Base-by-base conservation (phyloP, 2,113 vertebrate species). In the Pao palembangensis region DNA sequence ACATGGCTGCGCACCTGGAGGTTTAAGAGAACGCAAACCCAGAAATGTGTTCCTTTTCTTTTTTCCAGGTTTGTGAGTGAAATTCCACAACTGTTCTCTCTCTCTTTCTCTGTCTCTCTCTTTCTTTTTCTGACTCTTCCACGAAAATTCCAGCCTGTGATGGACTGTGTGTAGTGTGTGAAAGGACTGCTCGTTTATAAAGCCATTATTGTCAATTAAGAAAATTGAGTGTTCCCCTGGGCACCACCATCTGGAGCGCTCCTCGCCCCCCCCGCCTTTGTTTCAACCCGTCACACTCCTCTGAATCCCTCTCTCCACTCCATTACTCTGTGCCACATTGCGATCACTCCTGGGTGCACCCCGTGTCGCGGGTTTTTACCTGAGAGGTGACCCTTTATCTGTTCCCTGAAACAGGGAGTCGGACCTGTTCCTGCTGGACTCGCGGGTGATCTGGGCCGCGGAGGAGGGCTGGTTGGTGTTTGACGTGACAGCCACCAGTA, bases 381-480 rank as follows among this genome's bases (percentile, higher is more conserved):
- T 6, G 11, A 28, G 17, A 51, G 52, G 68, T 64, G 25, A 65
- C 55, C 61, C 31, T 58, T 60, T 28, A 43, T 41, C 38, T 50
- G 5, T 59, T 55, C 8, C 55, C 42, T 65, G 14, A 13, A 17
- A 8, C 82, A 99, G 96, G 82, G 95, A 96, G 77, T 95, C 95
- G 0, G 95, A 98, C 73, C 85, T 99, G 71, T 95, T 95, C 75
- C 91, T 95, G 71, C 91, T 99, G 0, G 95, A 99, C 87, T 94
- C 93, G 2, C 91, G 95, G 38, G 94, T 93, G 6, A 95, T 98
- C 85, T 99, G 95, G 95, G 95, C 96, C 0, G 93, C 92, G 0
- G 94, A 99, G 82, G 95, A 99, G 76, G 95, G 96, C 43, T 99
- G 96, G 96, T 80, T 99, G 85, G 96, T 98, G 73, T 98, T 99